These are phyloP conservation scores for Kradibia gibbosae DNA, from an alignment of 1,140 invertebrate species.

Conservation along the genomic window DNA sequence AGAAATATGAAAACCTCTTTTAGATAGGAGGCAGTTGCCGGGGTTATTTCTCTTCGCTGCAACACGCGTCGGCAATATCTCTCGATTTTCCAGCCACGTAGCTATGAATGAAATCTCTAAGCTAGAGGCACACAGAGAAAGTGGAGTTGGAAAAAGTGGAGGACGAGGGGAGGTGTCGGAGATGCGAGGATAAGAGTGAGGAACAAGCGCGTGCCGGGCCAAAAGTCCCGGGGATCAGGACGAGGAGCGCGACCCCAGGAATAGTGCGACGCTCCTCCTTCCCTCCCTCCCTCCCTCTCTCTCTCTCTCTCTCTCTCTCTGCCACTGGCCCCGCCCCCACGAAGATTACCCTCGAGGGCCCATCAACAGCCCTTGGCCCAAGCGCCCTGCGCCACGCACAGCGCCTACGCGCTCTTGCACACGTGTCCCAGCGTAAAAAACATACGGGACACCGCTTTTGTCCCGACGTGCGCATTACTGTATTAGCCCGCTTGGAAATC, in stretches of 20 bases:
- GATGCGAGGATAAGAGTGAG: slow-evolving; percentile 43
- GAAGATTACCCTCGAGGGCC: slow-evolving; percentile 69
- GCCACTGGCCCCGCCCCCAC: no score
- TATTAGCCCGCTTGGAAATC: slow-evolving; percentile 49
- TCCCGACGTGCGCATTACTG: slow-evolving; percentile 4
- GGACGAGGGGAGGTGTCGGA: neutral
- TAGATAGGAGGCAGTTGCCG: neutral
- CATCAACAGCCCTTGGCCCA: slow-evolving; percentile 55
- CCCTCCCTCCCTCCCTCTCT: neutral
- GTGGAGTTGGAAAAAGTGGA: neutral
- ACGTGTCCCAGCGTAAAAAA: neutral
- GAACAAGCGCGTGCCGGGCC: slow-evolving; percentile 65
- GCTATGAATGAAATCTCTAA: neutral
- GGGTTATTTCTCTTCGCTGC: neutral
- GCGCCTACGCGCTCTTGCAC: slow-evolving; percentile 10
- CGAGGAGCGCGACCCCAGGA: slow-evolving; percentile 58
- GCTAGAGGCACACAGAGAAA: neutral
- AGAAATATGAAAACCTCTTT: neutral
- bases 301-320: neutral
- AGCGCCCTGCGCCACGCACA: slow-evolving; percentile 47
- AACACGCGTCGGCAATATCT: neutral
- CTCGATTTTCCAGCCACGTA: neutral
- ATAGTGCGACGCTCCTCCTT: neutral
- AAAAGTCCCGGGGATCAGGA: slow-evolving; percentile 68
- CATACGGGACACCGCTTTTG: neutral